Evolutionary conservation across 1,140 invertebrate species (phyloP), one percentile per base, ranked within the genome.

Genomic region (Berghia stephanieae): DNA sequence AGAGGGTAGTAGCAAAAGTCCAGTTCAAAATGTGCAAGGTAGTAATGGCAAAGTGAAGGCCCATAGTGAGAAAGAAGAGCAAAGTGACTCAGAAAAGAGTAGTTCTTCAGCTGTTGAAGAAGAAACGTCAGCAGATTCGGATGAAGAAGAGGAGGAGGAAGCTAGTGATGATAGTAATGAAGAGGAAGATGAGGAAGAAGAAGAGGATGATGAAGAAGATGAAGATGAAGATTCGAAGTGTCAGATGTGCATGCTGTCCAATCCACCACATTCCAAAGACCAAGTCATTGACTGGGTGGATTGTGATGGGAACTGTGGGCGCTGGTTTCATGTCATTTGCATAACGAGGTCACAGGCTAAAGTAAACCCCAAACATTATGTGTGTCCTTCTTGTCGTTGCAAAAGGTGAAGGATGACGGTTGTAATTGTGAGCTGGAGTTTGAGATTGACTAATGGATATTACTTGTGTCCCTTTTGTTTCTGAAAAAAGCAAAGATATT

Each of bases 321-420:
- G 73, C 38, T 75, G 73, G 73, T 75, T 75, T 66, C 73, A 75
- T 44, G 73, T 75, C 6, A 66, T 75, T 21, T 75, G 73, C 46
- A 52, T 75, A 13, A 31, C n/a, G n/a, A 6, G 73, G 16, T 66
- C 73, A 43, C 44, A 75, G 34, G n/a, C 55, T 27, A 66, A 63
- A 42, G 38, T 27, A 10, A 46, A 66, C 24, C 40, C 55, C 3
- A 66, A 75, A 31, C 38, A 40, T 57, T 77, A 71, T 44, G 16
- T 77, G 13, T 77, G 75, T 71, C 46, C 75, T 16, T 77, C 60
- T 3, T 75, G 60, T 40, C 42, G 40, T n/a, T 66, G 34, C 31
- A 24, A n/a, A n/a, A n/a, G n/a, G n/a, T n/a, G n/a, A n/a, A n/a
- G n/a, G n/a, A n/a, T n/a, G n/a, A n/a, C n/a, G n/a, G n/a, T n/a